Evolutionary conservation across 2,888 invertebrate species (phyloP).

Genomic region (Dicranocentrus wangi): DNA sequence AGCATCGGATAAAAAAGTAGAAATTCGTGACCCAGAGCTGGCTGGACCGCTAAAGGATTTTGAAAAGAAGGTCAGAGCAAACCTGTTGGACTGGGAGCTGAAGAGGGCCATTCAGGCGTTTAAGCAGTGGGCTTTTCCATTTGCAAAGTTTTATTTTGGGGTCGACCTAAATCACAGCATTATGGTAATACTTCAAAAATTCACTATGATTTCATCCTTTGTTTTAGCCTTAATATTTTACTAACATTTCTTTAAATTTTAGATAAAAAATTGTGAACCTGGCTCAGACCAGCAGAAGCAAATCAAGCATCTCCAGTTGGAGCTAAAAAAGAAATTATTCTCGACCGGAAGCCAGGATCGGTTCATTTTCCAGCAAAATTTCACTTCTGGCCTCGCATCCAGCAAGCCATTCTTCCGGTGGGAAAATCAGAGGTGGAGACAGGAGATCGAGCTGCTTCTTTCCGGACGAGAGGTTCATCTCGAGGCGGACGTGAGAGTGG

Average conservation of each 20-base stretch:
- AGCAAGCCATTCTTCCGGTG: conserved; percentile 50
- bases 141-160: conserved; percentile 27
- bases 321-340: background rate
- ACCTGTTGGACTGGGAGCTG: background rate
- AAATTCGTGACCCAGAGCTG: too few relatives aligned
- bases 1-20: too few relatives aligned
- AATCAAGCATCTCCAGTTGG: background rate
- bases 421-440: conserved; percentile 8
- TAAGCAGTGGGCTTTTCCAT: conserved; percentile 47
- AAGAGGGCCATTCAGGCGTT: conserved; percentile 13
- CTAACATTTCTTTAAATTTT: background rate
- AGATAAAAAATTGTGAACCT: too few relatives aligned
- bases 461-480: conserved; percentile 9
- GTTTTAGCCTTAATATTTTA: too few relatives aligned
- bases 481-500: conserved; percentile 12
- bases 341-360: background rate
- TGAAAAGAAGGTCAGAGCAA: too few relatives aligned
- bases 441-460: conserved; percentile 15
- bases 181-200: too few relatives aligned
- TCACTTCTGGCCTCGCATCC: background rate
- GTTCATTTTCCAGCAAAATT: background rate
- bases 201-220: too few relatives aligned
- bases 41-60: too few relatives aligned
- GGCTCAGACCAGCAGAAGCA: too few relatives aligned
- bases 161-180: too few relatives aligned